Base-by-base conservation (phyloP, 2,113 vertebrate species). In the Ahaetulla prasina region DNA sequence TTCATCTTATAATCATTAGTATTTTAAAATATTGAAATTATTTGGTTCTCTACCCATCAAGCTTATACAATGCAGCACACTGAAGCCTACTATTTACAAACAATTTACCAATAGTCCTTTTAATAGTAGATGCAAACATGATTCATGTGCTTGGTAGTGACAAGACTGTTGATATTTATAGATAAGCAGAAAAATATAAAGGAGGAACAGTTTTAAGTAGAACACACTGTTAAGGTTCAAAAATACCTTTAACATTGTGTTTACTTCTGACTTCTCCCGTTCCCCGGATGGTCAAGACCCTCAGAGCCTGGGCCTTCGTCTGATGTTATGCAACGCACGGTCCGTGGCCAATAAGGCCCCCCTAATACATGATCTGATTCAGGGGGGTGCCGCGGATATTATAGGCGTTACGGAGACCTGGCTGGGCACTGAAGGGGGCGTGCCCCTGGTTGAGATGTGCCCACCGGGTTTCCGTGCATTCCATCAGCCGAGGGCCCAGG, bases 51-150 rank as follows among this genome's bases (percentile, higher is more conserved):
- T 9, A 80, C 18, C 18, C 35, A 9, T 43, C 35, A 80, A 43
- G 8, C 74, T 80, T 80, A 80, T 43, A 43, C 74, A 85, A 89
- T n/a, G 91, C 87, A 6, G 53, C 87, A 45, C 90, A 60, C 0
- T 89, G 87, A 84, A 94, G 94, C 50, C 74, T 54, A 30, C 54
- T 87, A 47, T 85, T 52, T 23, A 88, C 53, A 93, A 87, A 39
- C 30, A 3, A 63, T 91, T 94, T 92, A 20, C 89, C 22, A 94
- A 91, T 49, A 88, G 87, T 25, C 57, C 23, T 93, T 85, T 30
- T 6, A 47, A 94, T 91, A 89, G 8, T 39, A 10, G 87, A 91
- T 93, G 93, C 87, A 25, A 10, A 9, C 50, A 55, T 84, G 92
- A 95, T 94, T 93, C 87, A 52, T 49, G 12, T 0, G 3, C 7